These are phyloP conservation scores for Nymphalis urticae DNA, from an alignment of 2,888 invertebrate genomes.

Conservation along the genomic window DNA sequence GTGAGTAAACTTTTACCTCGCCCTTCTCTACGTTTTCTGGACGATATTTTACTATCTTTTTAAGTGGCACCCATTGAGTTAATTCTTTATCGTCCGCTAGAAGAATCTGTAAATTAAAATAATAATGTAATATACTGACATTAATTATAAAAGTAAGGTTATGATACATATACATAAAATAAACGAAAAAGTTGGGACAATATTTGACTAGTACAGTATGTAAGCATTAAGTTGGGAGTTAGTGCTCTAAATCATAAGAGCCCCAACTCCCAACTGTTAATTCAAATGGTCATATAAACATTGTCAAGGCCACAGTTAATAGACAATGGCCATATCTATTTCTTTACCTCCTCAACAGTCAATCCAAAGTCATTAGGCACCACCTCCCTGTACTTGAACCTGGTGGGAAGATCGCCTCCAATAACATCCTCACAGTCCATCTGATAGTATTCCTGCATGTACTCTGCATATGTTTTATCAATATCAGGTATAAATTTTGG, in stretches of 20 bases:
- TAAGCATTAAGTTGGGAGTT: no score
- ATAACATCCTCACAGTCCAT: conserved; percentile 98
- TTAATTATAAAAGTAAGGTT: no score
- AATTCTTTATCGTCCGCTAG: conserved; percentile 95
- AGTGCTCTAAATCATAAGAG: no score
- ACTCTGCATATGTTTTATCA: conserved; percentile 89
- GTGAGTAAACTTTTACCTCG: conserved; percentile 88
- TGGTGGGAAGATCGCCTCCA: conserved; percentile 93
- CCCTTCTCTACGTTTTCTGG: conserved; percentile 89
- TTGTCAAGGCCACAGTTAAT: no score
- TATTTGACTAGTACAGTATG: no score
- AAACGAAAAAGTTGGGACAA: no score
- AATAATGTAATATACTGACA: no score
- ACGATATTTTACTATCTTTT: conserved; percentile 90
- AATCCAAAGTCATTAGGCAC: conserved; percentile 96
- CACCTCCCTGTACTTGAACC: conserved; percentile 95
- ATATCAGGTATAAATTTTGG: conserved; percentile 91
- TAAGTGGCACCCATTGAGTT: conserved; percentile 97
- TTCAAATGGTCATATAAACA: no score
- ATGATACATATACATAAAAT: no score
- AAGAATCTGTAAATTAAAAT: conserved; percentile 85
- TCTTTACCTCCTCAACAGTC: conserved; percentile 90
- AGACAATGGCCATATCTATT: not conserved
- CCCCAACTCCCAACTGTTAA: no score
- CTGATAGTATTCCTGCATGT: conserved; percentile 96